Evolutionary conservation across 2,113 vertebrate species (phyloP).

Genomic region (Castor canadensis): DNA sequence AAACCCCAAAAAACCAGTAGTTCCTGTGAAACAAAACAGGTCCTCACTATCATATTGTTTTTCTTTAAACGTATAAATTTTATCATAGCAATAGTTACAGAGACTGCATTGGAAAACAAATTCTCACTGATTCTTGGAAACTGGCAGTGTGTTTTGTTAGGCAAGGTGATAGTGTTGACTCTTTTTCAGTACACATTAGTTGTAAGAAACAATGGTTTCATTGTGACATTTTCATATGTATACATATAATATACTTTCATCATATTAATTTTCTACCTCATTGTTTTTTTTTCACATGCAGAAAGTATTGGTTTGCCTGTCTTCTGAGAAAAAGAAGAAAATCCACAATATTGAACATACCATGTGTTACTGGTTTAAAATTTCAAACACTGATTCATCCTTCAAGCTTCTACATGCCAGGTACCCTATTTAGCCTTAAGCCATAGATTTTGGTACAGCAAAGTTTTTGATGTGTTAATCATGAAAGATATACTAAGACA

Average conservation of each 20-base stretch:
- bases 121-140: constrained; percentile 76
- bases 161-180: constrained; percentile 49
- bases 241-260: neutral
- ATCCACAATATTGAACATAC: neutral
- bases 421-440: constrained; percentile 10
- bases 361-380: neutral
- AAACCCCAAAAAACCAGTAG: neutral
- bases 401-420: neutral
- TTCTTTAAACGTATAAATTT: constrained; percentile 73
- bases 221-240: neutral
- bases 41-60: constrained; percentile 54
- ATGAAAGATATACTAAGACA: constrained; percentile 43
- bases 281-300: neutral
- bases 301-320: constrained; percentile 26
- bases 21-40: constrained; percentile 59
- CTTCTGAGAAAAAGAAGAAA: neutral
- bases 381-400: neutral
- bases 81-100: constrained; percentile 73
- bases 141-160: constrained; percentile 69
- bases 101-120: constrained; percentile 71
- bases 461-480: constrained; percentile 40
- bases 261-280: constrained; percentile 59
- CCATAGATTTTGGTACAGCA: constrained; percentile 35
- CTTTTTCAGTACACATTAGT: neutral
- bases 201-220: neutral